phyloP scores from a whole-genome alignment of 2,888 invertebrate species.

The Sialis lutaria region DNA sequence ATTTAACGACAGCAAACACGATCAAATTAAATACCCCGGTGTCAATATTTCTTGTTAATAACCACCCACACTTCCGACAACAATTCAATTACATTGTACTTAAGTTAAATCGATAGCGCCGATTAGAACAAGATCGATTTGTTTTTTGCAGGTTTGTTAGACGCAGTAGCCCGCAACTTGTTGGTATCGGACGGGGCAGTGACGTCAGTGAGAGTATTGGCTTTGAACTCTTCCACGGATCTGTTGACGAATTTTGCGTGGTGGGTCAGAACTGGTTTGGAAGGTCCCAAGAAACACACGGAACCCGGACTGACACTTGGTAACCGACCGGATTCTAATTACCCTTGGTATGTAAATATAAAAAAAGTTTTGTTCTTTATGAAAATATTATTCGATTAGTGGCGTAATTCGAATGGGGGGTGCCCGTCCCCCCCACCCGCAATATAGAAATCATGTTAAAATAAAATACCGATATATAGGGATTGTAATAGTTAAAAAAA shows the following conservation, averaged over 20 bases:
- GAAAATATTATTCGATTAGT: too few species aligned
- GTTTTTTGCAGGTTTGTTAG: conserved; percentile 40
- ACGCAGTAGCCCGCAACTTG: conserved; percentile 56
- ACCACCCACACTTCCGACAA: too few species aligned
- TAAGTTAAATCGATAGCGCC: neutral
- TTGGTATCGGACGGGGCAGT: conserved; percentile 40
- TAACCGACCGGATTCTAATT: conserved; percentile 44
- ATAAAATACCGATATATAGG: too few species aligned
- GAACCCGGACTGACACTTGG: conserved; percentile 31
- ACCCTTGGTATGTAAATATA: conserved; percentile 47
- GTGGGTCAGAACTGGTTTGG: conserved; percentile 35
- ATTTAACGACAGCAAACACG: too few species aligned
- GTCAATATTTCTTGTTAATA: too few species aligned
- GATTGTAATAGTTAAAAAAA: too few species aligned
- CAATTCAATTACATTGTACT: neutral
- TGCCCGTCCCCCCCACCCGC: too few species aligned
- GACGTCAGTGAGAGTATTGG: conserved; percentile 38
- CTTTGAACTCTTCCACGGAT: conserved; percentile 41
- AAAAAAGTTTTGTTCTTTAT: too few species aligned
- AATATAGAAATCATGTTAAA: too few species aligned
- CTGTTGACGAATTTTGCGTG: conserved; percentile 37
- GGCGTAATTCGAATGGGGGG: too few species aligned
- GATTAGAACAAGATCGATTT: neutral
- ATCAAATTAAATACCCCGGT: too few species aligned
- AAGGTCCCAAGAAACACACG: conserved; percentile 22